Evolutionary conservation across 2,888 invertebrate species (phyloP), one percentile per base, ranked within the genome.

Genomic region (Sabatieria punctata): DNA sequence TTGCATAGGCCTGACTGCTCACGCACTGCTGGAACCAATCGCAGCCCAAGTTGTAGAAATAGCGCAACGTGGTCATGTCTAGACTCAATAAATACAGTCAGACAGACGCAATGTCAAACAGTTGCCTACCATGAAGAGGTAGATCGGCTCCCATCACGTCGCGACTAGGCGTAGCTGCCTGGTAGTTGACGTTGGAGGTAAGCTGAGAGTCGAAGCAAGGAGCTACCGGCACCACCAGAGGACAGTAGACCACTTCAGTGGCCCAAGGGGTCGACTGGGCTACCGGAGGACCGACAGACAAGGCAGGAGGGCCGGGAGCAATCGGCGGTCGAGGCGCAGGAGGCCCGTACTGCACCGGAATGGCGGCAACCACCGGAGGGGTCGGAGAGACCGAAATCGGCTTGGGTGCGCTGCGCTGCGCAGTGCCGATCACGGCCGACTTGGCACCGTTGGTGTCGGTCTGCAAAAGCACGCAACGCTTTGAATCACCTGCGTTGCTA

Each of bases 1-100:
- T n/a, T n/a, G n/a, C n/a, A n/a, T n/a, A n/a, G n/a, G n/a, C n/a
- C n/a, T n/a, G n/a, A n/a, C n/a, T n/a, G n/a, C n/a, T n/a, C n/a
- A n/a, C n/a, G n/a, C n/a, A n/a, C n/a, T n/a, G n/a, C n/a, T n/a
- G 36, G 38, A 36, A 43, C 26, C 26, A 47, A 15, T 47, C 25
- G 15, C 44, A 33, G 26, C 48, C 48, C 21, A 48, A 37, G 13
- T 48, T 43, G 44, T 44, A 48, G 44, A 45, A 48, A 35, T 45
- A 45, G n/a, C 48, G 48, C 23, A 41, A 26, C 15, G 48, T 45
- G 22, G 25, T 1, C 30, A n/a, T 33, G 18, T 48, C 48, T 48
- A 21, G 11, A 36, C 21, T 6, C 15, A 8, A 39, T 21, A 6
- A n/a, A 11, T 35, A 6, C 4, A 38, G 37, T 6, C 18, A 8